Evolutionary conservation across 2,797 vertebrate species (phyloP), one percentile per base, ranked within the genome.

Genomic region (Microctenopoma steveboyesi): DNA sequence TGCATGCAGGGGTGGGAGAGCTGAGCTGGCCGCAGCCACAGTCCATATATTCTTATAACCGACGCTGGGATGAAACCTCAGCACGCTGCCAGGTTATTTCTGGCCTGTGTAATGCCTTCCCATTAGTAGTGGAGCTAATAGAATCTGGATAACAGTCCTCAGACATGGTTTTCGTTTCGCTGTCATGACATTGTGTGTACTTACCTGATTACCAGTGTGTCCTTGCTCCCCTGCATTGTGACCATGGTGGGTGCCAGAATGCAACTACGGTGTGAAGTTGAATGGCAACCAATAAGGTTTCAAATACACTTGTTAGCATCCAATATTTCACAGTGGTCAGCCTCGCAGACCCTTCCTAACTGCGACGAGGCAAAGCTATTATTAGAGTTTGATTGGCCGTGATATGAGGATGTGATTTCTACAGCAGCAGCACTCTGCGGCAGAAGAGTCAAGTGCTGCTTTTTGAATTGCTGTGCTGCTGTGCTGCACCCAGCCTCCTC

Each of bases 371-470:
- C 72, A 64, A 52, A 82, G 83, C 78, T 89, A 37, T 83, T 81
- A 86, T 88, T 88, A 84, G 71, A 18, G 78, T 84, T 80, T 61
- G 74, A 88, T 84, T 83, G 75, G 61, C 71, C 53, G n/a, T 76
- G 56, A 73, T 77, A 46, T 73, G 62, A 28, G 63, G 60, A 56
- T 30, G 28, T 69, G 61, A 76, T 74, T 77, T 79, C 67, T 35
- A 39, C 18, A 42, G 81, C 70, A 72, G 57, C 18, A 42, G 81
- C 70, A 69, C 55, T 78, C 78, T 81, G 61, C 11, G 39, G 72
- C 70, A 71, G 58, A 64, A 85, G 62, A 76, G 75, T 89, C 83
- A 86, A 81, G 79, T 79, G 65, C 48, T 66, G 66, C 50, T 64
- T 77, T 80, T 62, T 59, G 37, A 64, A 73, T 64, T 59, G 28